These are phyloP conservation scores for Dromiciops gliroides DNA, from an alignment of 2,113 vertebrate genomes.

Conservation along the genomic window DNA sequence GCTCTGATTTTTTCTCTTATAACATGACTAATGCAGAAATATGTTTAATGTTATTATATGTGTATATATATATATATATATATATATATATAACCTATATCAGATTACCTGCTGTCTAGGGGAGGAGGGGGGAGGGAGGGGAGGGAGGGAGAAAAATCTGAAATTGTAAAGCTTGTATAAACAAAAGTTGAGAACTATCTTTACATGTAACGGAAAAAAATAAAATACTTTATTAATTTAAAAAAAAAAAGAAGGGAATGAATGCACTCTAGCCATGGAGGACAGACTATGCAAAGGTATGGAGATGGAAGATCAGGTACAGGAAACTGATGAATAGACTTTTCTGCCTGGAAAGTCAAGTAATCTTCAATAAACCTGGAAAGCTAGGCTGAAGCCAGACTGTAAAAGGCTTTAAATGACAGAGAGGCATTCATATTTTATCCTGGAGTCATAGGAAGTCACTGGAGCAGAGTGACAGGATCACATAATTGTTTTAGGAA, in stretches of 20 bases:
- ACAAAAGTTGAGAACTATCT: too few species aligned
- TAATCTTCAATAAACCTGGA: background rate
- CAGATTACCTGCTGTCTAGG: too few species aligned
- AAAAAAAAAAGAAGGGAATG: background rate
- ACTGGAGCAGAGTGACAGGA: background rate
- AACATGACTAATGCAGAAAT: too few species aligned
- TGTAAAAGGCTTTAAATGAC: background rate
- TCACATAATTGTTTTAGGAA: background rate
- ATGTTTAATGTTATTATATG: too few species aligned
- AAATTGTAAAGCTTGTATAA: too few species aligned
- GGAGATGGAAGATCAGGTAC: background rate
- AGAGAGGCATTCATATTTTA: background rate
- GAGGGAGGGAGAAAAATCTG: too few species aligned
- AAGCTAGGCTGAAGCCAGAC: background rate
- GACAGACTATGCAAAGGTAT: background rate
- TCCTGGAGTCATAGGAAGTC: background rate
- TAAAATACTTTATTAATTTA: too few species aligned
- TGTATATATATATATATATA: too few species aligned
- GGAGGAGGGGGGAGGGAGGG: too few species aligned
- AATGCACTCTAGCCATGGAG: background rate
- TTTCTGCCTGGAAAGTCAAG: background rate
- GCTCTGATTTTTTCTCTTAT: too few species aligned
- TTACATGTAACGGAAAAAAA: too few species aligned
- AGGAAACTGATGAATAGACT: background rate
- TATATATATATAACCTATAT: too few species aligned